Conservation (phyloP, 2,797 vertebrate genomes). For the Tokudaia tokunoshimensis region DNA sequence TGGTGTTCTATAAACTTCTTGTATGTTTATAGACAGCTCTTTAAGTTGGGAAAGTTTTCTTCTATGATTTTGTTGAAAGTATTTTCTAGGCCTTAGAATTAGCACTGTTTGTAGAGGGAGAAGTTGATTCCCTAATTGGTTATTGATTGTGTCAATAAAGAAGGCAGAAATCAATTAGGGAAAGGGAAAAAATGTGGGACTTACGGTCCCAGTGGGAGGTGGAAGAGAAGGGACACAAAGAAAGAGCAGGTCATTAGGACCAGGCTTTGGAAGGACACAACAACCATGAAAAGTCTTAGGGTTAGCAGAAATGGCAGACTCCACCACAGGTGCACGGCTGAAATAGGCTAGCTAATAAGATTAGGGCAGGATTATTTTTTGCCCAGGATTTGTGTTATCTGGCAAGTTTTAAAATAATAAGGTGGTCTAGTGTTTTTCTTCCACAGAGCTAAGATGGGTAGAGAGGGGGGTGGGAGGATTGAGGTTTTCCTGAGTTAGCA, state of each 20-base stretch:
- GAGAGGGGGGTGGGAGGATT: too few species aligned
- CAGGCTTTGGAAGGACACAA: neutral
- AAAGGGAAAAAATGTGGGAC: neutral
- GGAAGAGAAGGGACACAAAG: too few species aligned
- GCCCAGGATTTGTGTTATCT: neutral
- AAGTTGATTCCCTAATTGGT: neutral
- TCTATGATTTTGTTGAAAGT: neutral
- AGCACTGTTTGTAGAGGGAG: neutral
- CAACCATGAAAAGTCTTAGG: neutral
- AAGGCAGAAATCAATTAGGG: neutral
- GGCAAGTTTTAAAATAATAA: neutral
- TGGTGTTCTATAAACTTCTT: neutral
- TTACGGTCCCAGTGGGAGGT: neutral
- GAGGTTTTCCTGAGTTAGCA: too few species aligned
- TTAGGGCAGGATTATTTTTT: neutral
- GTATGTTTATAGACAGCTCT: neutral
- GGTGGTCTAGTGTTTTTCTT: neutral
- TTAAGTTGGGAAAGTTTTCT: neutral
- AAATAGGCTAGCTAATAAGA: neutral
- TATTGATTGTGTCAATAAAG: neutral
- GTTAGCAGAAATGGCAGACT: neutral
- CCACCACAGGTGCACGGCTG: accelerated
- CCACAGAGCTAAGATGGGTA: neutral
- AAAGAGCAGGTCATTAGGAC: neutral
- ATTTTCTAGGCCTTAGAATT: neutral